phyloP scores from a whole-genome alignment of 2,888 invertebrate species.

The Micropterix aruncella region DNA sequence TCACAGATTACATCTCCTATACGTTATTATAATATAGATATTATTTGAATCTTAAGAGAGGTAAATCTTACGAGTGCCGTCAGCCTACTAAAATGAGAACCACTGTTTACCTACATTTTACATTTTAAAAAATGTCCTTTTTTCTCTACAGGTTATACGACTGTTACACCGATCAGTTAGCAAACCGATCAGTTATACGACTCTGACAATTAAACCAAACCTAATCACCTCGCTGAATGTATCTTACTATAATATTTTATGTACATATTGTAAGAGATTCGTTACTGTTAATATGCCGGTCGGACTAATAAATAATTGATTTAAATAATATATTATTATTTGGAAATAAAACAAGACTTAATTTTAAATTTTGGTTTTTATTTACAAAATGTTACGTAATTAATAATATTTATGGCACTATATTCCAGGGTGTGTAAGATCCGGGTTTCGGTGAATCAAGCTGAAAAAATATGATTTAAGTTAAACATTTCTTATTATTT shows the following conservation, averaged over 20 bases:
- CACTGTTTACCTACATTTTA: neutral
- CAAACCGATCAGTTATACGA: slow-evolving; percentile 47
- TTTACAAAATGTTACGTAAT: neutral
- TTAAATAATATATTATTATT: neutral
- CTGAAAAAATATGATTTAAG: slow-evolving; percentile 25
- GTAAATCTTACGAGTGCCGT: too few species aligned
- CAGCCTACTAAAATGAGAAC: too few species aligned
- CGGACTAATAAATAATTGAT: neutral
- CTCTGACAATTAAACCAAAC: slow-evolving; percentile 35
- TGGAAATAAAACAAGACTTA: neutral
- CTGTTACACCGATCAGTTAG: too few species aligned
- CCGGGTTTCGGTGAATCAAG: slow-evolving; percentile 36
- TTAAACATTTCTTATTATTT: neutral
- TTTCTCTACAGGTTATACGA: slow-evolving; percentile 26
- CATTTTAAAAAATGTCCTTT: neutral
- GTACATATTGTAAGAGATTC: too few species aligned
- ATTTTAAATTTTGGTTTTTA: neutral
- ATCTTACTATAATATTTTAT: too few species aligned
- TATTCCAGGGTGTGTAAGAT: slow-evolving; percentile 50
- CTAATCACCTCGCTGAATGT: too few species aligned
- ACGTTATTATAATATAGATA: too few species aligned
- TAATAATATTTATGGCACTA: slow-evolving; percentile 42
- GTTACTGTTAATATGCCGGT: too few species aligned
- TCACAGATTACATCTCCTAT: too few species aligned
- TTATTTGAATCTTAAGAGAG: too few species aligned